These are phyloP conservation scores for Biston betularia DNA, from an alignment of 2,888 invertebrate genomes.

Conservation along the genomic window DNA sequence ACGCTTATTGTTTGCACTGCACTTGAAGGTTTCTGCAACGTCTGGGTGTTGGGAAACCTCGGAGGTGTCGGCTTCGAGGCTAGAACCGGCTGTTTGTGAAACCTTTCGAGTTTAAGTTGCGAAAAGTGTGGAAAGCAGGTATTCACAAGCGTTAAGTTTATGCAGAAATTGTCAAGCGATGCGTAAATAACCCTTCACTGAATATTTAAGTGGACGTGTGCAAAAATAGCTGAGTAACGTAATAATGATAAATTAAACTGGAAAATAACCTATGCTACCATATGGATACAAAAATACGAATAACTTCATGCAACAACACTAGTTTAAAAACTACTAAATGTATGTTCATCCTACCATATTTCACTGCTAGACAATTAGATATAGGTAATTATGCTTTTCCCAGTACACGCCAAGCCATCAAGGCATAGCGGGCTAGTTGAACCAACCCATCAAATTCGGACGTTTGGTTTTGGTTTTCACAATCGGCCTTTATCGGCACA, in stretches of 20 bases:
- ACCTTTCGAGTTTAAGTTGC: conserved; percentile 77
- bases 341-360: no score
- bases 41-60: conserved; percentile 74
- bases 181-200: conserved; percentile 44
- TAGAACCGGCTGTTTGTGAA: conserved; percentile 80
- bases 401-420: no score
- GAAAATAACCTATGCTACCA: neutral
- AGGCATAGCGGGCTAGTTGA: conserved; percentile 25
- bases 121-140: conserved; percentile 78
- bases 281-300: neutral
- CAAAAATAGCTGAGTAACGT: conserved; percentile 15
- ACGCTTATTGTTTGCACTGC: conserved; percentile 79
- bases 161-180: conserved; percentile 53
- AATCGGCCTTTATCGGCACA: conserved; percentile 67
- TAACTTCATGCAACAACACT: no score
- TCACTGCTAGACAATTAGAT: no score
- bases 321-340: conserved; percentile 1
- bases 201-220: conserved; percentile 31
- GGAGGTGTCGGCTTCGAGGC: conserved; percentile 70
- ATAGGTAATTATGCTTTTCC: no score
- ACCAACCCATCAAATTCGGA: conserved; percentile 24
- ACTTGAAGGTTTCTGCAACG: conserved; percentile 82
- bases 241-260: conserved; percentile 6
- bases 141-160: conserved; percentile 58
- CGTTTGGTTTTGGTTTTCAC: conserved; percentile 31